Evolutionary conservation across 2,113 vertebrate species (phyloP).

Genomic region (Artemisiospiza belli): DNA sequence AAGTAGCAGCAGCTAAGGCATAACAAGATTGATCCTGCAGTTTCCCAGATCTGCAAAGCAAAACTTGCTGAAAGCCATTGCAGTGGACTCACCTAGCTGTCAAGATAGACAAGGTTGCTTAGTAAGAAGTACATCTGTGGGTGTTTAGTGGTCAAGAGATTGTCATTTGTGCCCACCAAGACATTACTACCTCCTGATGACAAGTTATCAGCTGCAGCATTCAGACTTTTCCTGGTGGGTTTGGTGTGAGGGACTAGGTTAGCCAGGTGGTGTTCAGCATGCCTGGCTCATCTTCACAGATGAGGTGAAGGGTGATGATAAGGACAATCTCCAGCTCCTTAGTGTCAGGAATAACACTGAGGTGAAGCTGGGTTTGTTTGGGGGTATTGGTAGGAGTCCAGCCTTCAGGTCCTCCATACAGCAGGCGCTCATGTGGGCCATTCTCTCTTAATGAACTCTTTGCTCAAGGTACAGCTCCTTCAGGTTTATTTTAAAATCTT

Average conservation of each 20-base stretch:
- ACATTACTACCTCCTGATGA: not conserved
- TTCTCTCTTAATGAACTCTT: not conserved
- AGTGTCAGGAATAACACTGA: not conserved
- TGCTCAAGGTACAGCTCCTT: not conserved
- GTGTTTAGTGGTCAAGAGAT: not conserved
- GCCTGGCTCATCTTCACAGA: accelerated
- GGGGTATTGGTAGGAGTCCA: not conserved
- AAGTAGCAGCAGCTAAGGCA: not conserved
- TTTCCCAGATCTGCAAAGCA: not conserved
- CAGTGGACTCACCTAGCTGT: not conserved
- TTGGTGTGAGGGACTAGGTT: not conserved
- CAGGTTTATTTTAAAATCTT: constrained; percentile 1
- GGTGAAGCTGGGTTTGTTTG: not conserved
- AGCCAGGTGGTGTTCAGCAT: not conserved
- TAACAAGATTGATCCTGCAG: not conserved
- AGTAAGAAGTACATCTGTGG: not conserved
- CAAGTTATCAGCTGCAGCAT: not conserved
- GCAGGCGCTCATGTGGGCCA: not conserved
- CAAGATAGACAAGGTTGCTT: not conserved
- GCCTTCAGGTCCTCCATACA: not conserved
- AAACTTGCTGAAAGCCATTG: not conserved
- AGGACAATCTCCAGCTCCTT: not conserved
- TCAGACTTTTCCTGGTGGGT: not conserved
- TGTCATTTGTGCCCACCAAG: not conserved
- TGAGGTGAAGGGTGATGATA: not conserved